Base-by-base conservation (phyloP, 2,797 vertebrate species). In the Scolopax bukidnonensis region DNA sequence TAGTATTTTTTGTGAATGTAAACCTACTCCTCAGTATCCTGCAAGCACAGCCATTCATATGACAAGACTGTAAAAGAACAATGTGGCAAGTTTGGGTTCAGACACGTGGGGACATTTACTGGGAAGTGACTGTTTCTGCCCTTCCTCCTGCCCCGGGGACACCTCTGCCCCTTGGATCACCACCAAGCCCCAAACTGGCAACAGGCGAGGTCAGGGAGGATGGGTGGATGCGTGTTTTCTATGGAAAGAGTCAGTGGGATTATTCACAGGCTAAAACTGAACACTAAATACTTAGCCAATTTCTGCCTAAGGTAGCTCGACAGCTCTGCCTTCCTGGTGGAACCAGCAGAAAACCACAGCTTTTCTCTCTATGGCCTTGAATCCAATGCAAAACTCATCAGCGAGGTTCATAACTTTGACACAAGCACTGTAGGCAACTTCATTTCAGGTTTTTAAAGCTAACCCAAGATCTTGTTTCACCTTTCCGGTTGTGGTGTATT, bases 121-220 rank as follows among this genome's bases (percentile, higher is more conserved):
- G 20, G 38, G 57, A 77, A 53, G 38, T 0, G 0, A 57, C 32
- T 59, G 33, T 57, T 74, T 73, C 74, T 56, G 70, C 60, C 60
- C 11, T 59, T 36, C 19, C 9, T 59, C 80, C 47, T 1, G 1
- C 2, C 17, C 0, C 0, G 1, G 40, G 14, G 30, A 40, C 2
- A 3, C 40, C 53, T 40, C 17, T 20, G 18, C 12, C 16, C 9
- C 33, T 51, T 41, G 11, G 47, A 48, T 30, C 64, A 53, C n/a
- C 76, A 56, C 51, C 0, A n/a, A 69, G 87, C 50, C 30, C 36
- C 6, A 45, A 32, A 21, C 32, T 1, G 10, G 38, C 51, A 6
- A 47, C 30, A 41, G 36, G 36, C 47, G 40, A 54, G 47, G 47
- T n/a, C 30, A 6, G n/a, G 48, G n/a, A 19, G 12, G 12, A 41